Evolutionary conservation across 2,888 invertebrate genomes (phyloP).

Genomic region (Hypomecis atomaria): DNA sequence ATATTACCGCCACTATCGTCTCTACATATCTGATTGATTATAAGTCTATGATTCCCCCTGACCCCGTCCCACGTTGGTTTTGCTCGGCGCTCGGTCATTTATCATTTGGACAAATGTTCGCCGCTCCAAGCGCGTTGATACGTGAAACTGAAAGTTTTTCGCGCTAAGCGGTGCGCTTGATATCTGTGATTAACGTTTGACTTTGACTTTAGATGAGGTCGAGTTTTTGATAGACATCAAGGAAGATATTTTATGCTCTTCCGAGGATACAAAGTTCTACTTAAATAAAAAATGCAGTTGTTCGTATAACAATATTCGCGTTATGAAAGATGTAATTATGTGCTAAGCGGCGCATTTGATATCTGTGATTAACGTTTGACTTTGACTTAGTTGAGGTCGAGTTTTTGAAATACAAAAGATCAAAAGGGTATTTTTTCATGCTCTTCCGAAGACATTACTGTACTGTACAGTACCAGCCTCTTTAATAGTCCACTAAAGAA

Average conservation of each 20-base stretch:
- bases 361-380: constrained; percentile 22
- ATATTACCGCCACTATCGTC: too few relatives aligned
- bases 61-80: constrained; percentile 13
- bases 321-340: too few relatives aligned
- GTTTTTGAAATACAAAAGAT: background rate
- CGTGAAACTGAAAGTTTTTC: constrained; percentile 32
- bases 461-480: too few relatives aligned
- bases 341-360: constrained; percentile 16
- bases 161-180: constrained; percentile 14
- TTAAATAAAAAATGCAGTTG: too few relatives aligned
- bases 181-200: constrained; percentile 24
- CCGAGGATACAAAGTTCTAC: too few relatives aligned
- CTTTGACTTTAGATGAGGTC: constrained; percentile 3
- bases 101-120: constrained; percentile 31
- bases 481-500: too few relatives aligned
- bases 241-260: too few relatives aligned
- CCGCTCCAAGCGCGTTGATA: constrained; percentile 28
- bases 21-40: too few relatives aligned
- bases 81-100: constrained; percentile 15
- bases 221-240: background rate
- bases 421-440: too few relatives aligned
- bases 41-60: background rate
- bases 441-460: too few relatives aligned
- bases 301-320: too few relatives aligned
- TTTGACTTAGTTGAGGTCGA: background rate